Percentiles rank a stretch among this genome's conserved stretches.
Conservation (phyloP, 1,140 invertebrate genomes). For the Orius laevigatus region DNA sequence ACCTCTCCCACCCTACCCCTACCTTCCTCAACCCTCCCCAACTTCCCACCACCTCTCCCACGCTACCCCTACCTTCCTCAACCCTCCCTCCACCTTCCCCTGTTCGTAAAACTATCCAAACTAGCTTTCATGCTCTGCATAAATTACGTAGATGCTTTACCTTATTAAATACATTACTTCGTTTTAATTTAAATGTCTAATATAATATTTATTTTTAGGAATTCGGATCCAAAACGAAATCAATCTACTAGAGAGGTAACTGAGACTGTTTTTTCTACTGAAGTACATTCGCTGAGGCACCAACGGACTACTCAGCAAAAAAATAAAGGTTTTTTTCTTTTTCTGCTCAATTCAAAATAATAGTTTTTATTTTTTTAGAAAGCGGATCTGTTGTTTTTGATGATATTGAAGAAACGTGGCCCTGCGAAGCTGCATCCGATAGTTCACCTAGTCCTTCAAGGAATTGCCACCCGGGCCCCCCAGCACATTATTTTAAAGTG, state of each 20-base stretch:
- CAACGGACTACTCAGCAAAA: constrained; percentile 18
- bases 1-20: too few relatives aligned
- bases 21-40: too few relatives aligned
- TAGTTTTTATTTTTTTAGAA: constrained; percentile 8
- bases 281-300: constrained; percentile 39
- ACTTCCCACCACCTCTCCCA: too few relatives aligned
- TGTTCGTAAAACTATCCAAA: too few relatives aligned
- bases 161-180: too few relatives aligned
- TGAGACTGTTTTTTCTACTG: constrained; percentile 44
- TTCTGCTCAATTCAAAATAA: too few relatives aligned
- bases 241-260: constrained; percentile 34
- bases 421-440: constrained; percentile 20
- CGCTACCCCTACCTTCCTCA: too few relatives aligned
- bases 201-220: constrained; percentile 23
- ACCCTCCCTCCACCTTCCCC: too few relatives aligned
- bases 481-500: constrained; percentile 37
- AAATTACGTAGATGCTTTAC: too few relatives aligned
- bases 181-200: too few relatives aligned
- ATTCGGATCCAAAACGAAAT: constrained; percentile 34
- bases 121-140: too few relatives aligned
- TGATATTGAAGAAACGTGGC: constrained; percentile 48
- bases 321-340: constrained; percentile 11
- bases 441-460: constrained; percentile 30
- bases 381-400: constrained; percentile 64
- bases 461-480: constrained; percentile 29